Evolutionary conservation across 1,140 invertebrate species (phyloP).

Genomic region (Schmidtea mediterranea): DNA sequence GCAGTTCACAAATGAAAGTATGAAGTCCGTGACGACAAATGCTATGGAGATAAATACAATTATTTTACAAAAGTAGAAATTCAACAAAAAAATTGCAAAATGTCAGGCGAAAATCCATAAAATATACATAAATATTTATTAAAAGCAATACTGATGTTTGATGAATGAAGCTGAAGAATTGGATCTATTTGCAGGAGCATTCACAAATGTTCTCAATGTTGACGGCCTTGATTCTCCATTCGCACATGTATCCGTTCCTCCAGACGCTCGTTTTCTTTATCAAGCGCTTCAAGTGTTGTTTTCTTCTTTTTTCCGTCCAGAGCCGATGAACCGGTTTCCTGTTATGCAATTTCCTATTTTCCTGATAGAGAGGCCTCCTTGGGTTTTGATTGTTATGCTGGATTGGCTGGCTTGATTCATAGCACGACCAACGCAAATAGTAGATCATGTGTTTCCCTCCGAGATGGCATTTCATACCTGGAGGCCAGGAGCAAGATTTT

Average conservation of each 20-base stretch:
- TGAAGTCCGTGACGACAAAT: too few relatives aligned
- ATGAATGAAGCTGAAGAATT: too few relatives aligned
- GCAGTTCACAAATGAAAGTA: too few relatives aligned
- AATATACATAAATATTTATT: too few relatives aligned
- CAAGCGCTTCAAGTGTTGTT: not conserved
- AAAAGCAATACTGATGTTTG: too few relatives aligned
- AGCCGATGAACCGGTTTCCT: too few relatives aligned
- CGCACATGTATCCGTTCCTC: not conserved
- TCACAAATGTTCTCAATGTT: not conserved
- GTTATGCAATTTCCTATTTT: not conserved
- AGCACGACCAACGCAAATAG: slow-evolving; percentile 20
- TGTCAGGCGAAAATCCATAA: too few relatives aligned
- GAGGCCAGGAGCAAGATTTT: slow-evolving; percentile 22
- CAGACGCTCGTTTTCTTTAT: not conserved
- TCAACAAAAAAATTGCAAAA: too few relatives aligned
- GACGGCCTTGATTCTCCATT: not conserved
- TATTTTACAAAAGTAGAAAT: too few relatives aligned
- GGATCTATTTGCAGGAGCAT: not conserved
- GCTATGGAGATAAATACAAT: too few relatives aligned
- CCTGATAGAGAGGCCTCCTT: not conserved
- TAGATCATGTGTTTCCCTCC: slow-evolving; percentile 15
- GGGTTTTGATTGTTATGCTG: not conserved
- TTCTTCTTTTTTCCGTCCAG: not conserved
- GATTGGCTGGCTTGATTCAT: not conserved
- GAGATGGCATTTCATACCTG: slow-evolving; percentile 23